Base-by-base conservation (phyloP, 2,797 vertebrate species). In the Parotocinclus haroldoi region DNA sequence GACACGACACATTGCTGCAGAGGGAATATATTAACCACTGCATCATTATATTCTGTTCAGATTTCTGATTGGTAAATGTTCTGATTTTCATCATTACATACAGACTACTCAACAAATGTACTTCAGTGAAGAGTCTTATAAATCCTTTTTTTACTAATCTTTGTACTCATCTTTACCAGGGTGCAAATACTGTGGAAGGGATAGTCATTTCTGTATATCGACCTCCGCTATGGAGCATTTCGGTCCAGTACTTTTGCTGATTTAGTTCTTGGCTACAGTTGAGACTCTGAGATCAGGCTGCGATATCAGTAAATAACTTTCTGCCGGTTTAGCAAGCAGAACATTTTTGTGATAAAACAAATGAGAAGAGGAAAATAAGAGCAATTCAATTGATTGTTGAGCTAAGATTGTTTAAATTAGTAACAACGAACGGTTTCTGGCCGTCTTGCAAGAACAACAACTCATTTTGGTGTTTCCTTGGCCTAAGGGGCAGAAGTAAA, bases 381-480 rank as follows among this genome's bases (percentile, higher is more conserved):
- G 60, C 42, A 48, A 66, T 72, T 75, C 75, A 69, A 78, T 74
- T 80, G 71, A 75, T 63, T 54, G 59, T 61, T 2, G 17, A 55
- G 62, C 59, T 58, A 60, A 69, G 68, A 49, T 78, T 63, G 48
- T 81, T 81, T 77, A 81, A 80, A 83, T 79, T 76, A 70, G 75
- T 68, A 63, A 80, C 76, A 74, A 48, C 36, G 73, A 83, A 79
- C 37, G 64, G 68, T 73, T 78, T 79, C 77, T 86, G 84, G 83
- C 82, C 17, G 51, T 3, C 37, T 63, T 36, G 38, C 84, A 85
- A 86, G 63, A 83, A 84, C 76, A 88, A 86, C 84, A 87, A 81
- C 74, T 85, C 69, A 79, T 84, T 85, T 78, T 75, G 79, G 82
- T 81, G 83, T 88, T 89, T 87, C 83, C 85, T 84, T 78, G 72